Conservation (phyloP, 2,797 vertebrate species). For the Discoglossus pictus region DNA sequence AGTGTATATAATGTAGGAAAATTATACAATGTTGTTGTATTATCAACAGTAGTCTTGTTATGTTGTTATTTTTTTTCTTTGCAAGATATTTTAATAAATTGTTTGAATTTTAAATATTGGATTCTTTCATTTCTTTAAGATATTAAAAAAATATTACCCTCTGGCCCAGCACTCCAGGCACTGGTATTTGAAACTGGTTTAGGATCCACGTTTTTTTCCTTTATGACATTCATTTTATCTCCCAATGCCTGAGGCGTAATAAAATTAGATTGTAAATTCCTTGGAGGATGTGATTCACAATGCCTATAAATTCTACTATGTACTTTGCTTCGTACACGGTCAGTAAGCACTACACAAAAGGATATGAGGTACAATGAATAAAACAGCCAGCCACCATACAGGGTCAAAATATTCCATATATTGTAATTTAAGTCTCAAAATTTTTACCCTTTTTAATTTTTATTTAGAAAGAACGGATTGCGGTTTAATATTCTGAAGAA, state of each 20-base stretch:
- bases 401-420: too few relatives aligned
- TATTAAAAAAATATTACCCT: background rate
- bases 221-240: constrained; percentile 38
- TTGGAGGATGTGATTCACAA: background rate
- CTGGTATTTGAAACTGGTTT: constrained; percentile 17
- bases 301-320: constrained; percentile 31
- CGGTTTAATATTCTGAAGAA: too few relatives aligned
- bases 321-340: background rate
- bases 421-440: too few relatives aligned
- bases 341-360: constrained; percentile 4
- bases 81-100: constrained; percentile 20
- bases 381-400: background rate
- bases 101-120: constrained; percentile 11
- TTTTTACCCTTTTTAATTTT: too few relatives aligned
- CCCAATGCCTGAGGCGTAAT: constrained; percentile 15
- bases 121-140: constrained; percentile 24
- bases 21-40: too few relatives aligned
- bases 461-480: too few relatives aligned
- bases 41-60: too few relatives aligned
- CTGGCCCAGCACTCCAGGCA: constrained; percentile 22
- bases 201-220: constrained; percentile 8
- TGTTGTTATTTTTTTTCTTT: too few relatives aligned
- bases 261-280: constrained; percentile 45
- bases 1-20: too few relatives aligned
- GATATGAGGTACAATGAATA: too few relatives aligned